phyloP scores from a whole-genome alignment of 2,888 invertebrate species.

The Drosophila putrida region DNA sequence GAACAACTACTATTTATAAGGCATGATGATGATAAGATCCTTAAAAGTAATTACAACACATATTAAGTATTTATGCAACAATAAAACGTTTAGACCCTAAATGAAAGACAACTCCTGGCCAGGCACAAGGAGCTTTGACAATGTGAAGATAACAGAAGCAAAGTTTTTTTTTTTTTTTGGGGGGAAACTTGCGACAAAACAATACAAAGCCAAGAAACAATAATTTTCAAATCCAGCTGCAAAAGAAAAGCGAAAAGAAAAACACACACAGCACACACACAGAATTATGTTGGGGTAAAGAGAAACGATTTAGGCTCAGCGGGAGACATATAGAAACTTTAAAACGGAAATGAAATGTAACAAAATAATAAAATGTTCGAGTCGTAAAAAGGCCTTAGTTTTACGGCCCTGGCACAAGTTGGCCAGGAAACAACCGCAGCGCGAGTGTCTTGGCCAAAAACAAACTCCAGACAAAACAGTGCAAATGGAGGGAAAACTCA shows the following conservation, averaged over 20 bases:
- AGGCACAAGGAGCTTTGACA: background rate
- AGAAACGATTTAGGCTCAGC: conserved; percentile 45
- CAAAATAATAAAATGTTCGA: conserved; percentile 71
- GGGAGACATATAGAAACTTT: conserved; percentile 57
- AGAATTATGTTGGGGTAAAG: conserved; percentile 10
- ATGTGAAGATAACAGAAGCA: conserved; percentile 3
- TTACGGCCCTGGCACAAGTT: conserved; percentile 6
- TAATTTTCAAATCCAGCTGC: conserved; percentile 49
- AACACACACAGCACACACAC: conserved; percentile 1
- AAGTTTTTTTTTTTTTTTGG: conserved; percentile 18
- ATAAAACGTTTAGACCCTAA: conserved; percentile 69
- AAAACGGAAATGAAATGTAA: conserved; percentile 74
- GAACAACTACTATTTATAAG: conserved; percentile 1
- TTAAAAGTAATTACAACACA: conserved; percentile 73
- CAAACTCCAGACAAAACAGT: conserved; percentile 6
- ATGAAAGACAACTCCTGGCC: background rate
- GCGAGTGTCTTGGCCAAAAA: conserved; percentile 13
- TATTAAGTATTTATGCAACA: conserved; percentile 81
- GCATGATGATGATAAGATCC: conserved; percentile 58
- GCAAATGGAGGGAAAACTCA: conserved; percentile 2
- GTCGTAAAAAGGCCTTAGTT: conserved; percentile 11
- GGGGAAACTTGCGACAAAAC: conserved; percentile 11
- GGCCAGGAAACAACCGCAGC: conserved; percentile 15
- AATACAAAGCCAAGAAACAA: conserved; percentile 49
- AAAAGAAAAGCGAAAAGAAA: conserved; percentile 5